Evolutionary conservation across 92 coral and sea anemone genomes (phyloP), one percentile per base, ranked within the genome.

Genomic region (Zoanthus solanderi): DNA sequence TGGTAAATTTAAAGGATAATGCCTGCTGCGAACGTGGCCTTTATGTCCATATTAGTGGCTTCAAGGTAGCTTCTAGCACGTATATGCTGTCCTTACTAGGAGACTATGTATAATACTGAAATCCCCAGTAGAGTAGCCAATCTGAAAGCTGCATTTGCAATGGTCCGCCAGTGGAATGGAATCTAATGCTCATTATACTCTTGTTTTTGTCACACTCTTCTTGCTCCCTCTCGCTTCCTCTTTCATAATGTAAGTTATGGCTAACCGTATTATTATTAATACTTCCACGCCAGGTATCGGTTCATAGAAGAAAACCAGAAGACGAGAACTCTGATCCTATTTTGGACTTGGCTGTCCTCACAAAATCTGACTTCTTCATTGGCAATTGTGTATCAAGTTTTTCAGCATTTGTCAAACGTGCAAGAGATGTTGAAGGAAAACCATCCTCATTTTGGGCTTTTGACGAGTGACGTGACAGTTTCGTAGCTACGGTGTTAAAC

Each of bases 331-430:
- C 81, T 50, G 98, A 91, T 73, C 96, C 99, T 3, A 85, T 95
- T 53, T 91, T 95, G 32, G 99, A 96, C 82, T 87, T 96, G 89
- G 99, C 99, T 2, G 89, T 96, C 60, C 84, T 96, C 32, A 92
- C 96, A 7, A 95, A 92, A 78, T 87, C 98, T 0, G 94, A 96
- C 53, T 95, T 93, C 76, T 96, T 96, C 78, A 93, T 96, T 79
- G 99, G 99, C 9, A 96, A 96, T 89, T 96, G 99, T 79, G 97
- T 96, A 30, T 96, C 99, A 66, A 95, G 98, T 80, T 96, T 96
- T 84, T 91, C 99, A 28, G 84, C 99, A 31, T 96, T 96, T 92
- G 99, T 93, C 63, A 96, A 96, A 81, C 94, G 99, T 47, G 92
- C 95, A 86, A 92, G 99, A n/a, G 95, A 94, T 66, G 92, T 89